Conservation (phyloP, 2,113 vertebrate genomes). For the Rhabdornis inornatus region DNA sequence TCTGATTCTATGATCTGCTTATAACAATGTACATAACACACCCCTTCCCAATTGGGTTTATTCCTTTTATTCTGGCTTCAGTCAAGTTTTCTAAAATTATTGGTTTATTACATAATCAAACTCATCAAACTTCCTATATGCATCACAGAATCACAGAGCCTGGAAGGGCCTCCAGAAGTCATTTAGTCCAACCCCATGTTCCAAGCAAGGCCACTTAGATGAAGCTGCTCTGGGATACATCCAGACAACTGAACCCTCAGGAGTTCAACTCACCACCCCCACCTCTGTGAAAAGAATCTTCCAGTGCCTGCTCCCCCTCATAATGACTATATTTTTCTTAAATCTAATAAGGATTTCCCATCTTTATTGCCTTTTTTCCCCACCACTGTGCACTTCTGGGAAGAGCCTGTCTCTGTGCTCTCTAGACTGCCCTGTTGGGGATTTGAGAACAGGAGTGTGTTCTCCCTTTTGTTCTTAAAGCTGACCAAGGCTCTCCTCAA, state of each 20-base stretch:
- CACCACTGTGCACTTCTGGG: not conserved
- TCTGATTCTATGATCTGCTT: not conserved
- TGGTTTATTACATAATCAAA: not conserved
- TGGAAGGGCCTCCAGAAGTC: not conserved
- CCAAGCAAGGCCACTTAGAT: not conserved
- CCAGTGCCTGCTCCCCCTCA: not conserved
- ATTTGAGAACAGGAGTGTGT: not conserved
- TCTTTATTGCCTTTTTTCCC: not conserved
- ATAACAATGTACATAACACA: not conserved
- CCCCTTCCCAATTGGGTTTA: not conserved
- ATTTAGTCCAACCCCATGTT: not conserved
- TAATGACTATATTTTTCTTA: not conserved
- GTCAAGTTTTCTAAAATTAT: not conserved
- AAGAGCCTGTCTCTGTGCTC: not conserved
- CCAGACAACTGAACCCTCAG: not conserved
- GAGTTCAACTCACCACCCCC: rapidly evolving
- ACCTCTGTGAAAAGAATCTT: not conserved
- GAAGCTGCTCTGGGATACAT: not conserved
- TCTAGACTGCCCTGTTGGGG: not conserved
- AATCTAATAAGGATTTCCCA: not conserved
- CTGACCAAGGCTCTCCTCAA: not conserved
- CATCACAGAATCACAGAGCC: not conserved
- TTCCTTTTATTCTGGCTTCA: not conserved
- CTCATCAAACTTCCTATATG: not conserved
- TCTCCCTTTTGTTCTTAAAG: not conserved